Conservation (phyloP, 1,140 invertebrate species). For the Gonioctena quinquepunctata region DNA sequence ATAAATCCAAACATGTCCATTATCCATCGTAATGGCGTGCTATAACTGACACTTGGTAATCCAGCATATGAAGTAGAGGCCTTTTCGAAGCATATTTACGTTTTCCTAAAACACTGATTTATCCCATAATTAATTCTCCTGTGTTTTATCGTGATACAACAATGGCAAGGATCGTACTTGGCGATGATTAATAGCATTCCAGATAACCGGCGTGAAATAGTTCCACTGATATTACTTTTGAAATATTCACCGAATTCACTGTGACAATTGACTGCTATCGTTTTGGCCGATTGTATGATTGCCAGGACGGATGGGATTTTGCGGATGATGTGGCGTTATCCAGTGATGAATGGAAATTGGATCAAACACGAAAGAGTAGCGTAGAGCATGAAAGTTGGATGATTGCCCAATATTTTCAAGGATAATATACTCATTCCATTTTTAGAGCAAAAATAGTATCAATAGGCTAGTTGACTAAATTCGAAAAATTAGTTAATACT, state of each 20-base stretch:
- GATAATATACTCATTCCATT: no score
- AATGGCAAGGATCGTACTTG: neutral
- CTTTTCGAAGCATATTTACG: neutral
- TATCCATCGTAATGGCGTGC: neutral
- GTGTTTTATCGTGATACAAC: neutral
- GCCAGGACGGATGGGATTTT: no score
- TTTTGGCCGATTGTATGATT: no score
- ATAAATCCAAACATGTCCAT: neutral
- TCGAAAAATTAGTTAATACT: no score
- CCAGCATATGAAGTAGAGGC: neutral
- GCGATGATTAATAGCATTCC: neutral
- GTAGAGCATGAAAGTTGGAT: no score
- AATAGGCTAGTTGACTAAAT: no score
- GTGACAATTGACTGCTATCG: neutral
- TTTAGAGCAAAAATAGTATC: no score
- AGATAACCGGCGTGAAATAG: neutral
- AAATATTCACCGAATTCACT: neutral
- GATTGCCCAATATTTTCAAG: no score
- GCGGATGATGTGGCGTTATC: neutral
- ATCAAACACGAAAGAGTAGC: no score
- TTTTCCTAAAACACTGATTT: constrained; percentile 4
- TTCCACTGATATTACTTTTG: neutral
- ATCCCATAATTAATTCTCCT: constrained; percentile 5
- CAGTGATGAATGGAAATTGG: neutral
- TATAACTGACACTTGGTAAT: neutral